These are phyloP conservation scores for Cryptocephalus moraei DNA, from an alignment of 2,888 invertebrate genomes.

Conservation along the genomic window DNA sequence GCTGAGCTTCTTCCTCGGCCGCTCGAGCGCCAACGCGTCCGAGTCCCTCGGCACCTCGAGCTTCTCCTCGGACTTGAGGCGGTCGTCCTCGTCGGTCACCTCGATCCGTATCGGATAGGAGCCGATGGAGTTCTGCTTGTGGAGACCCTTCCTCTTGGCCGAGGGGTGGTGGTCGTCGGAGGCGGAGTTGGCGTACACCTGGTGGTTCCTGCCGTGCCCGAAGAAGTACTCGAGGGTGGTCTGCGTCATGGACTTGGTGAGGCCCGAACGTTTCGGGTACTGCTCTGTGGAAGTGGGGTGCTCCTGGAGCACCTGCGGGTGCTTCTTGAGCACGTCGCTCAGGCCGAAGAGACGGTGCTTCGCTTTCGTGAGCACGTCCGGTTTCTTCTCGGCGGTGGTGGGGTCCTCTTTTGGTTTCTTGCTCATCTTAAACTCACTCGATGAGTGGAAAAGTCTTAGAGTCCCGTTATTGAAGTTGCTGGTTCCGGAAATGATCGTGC, in stretches of 20 bases:
- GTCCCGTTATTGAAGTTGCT: no score
- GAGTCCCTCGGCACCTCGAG: conserved; percentile 34
- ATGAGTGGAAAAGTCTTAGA: no score
- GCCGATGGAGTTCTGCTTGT: conserved; percentile 35
- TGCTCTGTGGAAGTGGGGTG: conserved; percentile 13
- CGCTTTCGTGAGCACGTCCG: conserved; percentile 36
- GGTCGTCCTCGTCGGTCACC: conserved; percentile 20
- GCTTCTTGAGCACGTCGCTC: conserved; percentile 38
- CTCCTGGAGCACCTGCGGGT: conserved; percentile 16
- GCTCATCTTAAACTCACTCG: conserved; percentile 12
- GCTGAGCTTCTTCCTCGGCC: conserved; percentile 75
- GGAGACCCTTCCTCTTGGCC: conserved; percentile 15
- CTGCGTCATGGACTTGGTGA: conserved; percentile 34
- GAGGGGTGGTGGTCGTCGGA: no score
- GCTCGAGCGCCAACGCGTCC: conserved; percentile 41
- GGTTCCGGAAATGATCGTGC: no score
- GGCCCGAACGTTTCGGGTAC: conserved; percentile 25
- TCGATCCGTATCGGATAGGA: conserved; percentile 32
- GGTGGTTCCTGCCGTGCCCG: conserved; percentile 38
- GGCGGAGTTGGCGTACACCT: conserved; percentile 20
- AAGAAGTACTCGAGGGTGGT: conserved; percentile 40
- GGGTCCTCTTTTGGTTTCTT: conserved; percentile 26
- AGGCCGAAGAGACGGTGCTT: conserved; percentile 30
- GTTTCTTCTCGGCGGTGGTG: conserved; percentile 36
- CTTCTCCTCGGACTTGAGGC: conserved; percentile 14